Percentiles rank a stretch among this genome's conserved stretches.
Conservation (phyloP, 2,113 vertebrate species). For the Otocyon megalotis region DNA sequence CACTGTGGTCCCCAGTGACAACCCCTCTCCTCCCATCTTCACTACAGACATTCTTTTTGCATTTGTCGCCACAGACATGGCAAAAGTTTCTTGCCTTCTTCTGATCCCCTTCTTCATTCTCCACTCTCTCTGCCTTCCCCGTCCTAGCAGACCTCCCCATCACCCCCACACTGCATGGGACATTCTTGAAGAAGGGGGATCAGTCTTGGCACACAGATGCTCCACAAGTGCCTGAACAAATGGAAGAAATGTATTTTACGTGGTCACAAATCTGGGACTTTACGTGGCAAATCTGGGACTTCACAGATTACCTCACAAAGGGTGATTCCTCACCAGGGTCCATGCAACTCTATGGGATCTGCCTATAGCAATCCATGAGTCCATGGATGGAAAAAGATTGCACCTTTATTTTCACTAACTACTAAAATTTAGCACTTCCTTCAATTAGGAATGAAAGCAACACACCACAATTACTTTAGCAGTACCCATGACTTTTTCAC, state of each 20-base stretch:
- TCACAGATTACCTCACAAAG: not conserved
- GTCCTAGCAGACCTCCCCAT: not conserved
- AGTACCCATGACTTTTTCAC: not conserved
- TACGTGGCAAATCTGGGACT: not conserved
- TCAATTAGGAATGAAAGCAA: not conserved
- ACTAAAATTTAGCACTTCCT: slow-evolving; percentile 22
- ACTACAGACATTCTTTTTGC: not conserved
- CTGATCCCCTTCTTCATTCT: not conserved
- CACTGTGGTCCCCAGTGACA: not conserved
- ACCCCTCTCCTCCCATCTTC: not conserved
- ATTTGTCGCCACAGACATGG: not conserved
- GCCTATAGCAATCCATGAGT: not conserved
- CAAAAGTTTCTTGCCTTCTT: not conserved
- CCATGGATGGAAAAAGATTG: not conserved
- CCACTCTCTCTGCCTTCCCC: not conserved
- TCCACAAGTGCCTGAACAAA: not conserved
- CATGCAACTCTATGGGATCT: not conserved
- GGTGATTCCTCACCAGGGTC: not conserved
- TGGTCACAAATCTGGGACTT: not conserved
- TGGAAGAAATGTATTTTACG: not conserved
- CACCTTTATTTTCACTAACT: not conserved
- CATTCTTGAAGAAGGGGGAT: not conserved
- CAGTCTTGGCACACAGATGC: not conserved
- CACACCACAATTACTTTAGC: not conserved
- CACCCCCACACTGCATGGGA: not conserved